A percentile compares a stretch with the other conserved stretches of the same genome.
Conservation (phyloP, 2,888 invertebrate genomes). For the Cosmorhoe ocellata region DNA sequence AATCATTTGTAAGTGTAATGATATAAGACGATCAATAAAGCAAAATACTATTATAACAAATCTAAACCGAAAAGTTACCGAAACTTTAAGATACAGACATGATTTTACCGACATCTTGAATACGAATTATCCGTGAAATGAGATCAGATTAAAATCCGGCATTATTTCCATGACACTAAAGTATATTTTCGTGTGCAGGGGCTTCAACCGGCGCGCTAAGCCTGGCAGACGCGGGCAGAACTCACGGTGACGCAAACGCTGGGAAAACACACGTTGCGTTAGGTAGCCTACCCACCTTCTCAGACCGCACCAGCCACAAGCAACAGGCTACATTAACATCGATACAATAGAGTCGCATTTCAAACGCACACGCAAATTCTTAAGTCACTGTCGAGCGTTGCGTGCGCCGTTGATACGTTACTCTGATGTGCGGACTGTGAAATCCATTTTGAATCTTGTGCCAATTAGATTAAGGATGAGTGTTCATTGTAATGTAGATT, state of each 20-base stretch:
- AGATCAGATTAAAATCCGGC: not conserved
- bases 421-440: slow-evolving; percentile 24
- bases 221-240: slow-evolving; percentile 67
- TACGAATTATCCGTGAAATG: too few species aligned
- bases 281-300: slow-evolving; percentile 44
- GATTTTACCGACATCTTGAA: too few species aligned
- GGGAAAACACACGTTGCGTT: slow-evolving; percentile 54
- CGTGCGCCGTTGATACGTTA: slow-evolving; percentile 1
- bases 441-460: slow-evolving; percentile 25
- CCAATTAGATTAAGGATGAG: slow-evolving; percentile 28
- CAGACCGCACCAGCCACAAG: slow-evolving; percentile 27
- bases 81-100: too few species aligned
- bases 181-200: slow-evolving; percentile 44
- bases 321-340: slow-evolving; percentile 23
- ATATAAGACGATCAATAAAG: too few species aligned
- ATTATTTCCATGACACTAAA: not conserved
- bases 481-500: slow-evolving; percentile 22
- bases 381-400: not conserved
- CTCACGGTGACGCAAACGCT: slow-evolving; percentile 43
- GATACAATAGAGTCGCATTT: slow-evolving; percentile 10
- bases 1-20: too few species aligned
- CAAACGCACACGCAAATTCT: slow-evolving; percentile 2
- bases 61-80: too few species aligned
- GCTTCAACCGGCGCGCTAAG: slow-evolving; percentile 75
- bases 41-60: too few species aligned